phyloP scores from a whole-genome alignment of 2,797 vertebrate species.

The Hozukius guyotensis region DNA sequence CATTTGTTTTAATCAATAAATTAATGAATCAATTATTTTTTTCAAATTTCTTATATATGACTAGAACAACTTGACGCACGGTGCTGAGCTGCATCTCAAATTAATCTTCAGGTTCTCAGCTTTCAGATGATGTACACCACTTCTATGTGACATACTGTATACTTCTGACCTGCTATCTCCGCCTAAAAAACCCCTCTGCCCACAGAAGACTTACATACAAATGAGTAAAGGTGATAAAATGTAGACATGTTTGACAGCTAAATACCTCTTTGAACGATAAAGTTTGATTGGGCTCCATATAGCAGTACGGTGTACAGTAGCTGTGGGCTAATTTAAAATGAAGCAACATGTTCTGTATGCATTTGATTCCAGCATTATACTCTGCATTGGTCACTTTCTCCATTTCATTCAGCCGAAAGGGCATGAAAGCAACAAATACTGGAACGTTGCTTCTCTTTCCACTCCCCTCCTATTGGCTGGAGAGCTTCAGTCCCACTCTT shows the following conservation, averaged over 20 bases:
- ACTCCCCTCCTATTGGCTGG: conserved; percentile 26
- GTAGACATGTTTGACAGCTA: not conserved
- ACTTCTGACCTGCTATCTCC: too few relatives aligned
- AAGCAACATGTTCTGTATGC: not conserved
- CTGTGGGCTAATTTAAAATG: accelerated
- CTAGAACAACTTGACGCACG: too few relatives aligned
- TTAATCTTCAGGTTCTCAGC: too few relatives aligned
- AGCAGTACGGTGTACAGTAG: not conserved
- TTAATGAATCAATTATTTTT: too few relatives aligned
- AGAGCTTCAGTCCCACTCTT: not conserved
- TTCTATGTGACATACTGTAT: too few relatives aligned
- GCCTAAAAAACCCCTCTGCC: too few relatives aligned
- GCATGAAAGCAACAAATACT: conserved; percentile 36
- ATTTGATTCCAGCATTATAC: not conserved
- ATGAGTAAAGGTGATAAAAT: not conserved
- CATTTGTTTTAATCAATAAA: too few relatives aligned
- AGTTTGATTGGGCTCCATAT: not conserved
- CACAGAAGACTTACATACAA: too few relatives aligned
- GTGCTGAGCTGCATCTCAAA: too few relatives aligned
- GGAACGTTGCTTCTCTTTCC: conserved; percentile 4
- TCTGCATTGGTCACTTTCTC: conserved; percentile 52
- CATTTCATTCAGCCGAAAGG: conserved; percentile 36
- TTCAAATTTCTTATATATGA: too few relatives aligned
- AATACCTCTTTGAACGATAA: not conserved
- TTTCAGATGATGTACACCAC: too few relatives aligned